Conservation (phyloP, 2,888 invertebrate species). For the Carpatolechia fugitivella region DNA sequence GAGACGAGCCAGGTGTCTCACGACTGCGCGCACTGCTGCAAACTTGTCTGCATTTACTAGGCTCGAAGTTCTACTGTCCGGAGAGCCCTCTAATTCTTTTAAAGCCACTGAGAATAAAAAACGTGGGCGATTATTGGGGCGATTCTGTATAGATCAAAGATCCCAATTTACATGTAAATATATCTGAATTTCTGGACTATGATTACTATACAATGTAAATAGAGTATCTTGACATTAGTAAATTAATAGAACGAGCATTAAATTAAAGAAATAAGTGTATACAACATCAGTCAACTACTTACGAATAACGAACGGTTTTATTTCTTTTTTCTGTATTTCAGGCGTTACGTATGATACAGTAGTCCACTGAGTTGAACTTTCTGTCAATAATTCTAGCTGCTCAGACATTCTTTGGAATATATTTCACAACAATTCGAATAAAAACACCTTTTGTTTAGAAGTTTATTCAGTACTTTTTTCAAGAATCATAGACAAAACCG, state of each 20-base stretch:
- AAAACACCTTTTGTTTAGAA: not conserved
- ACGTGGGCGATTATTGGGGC: not conserved
- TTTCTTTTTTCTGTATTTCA: constrained; percentile 68
- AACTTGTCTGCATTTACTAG: constrained; percentile 65
- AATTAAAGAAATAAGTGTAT: not conserved
- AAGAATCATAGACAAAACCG: not conserved
- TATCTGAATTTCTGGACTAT: too few relatives aligned
- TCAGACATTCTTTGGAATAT: constrained; percentile 22
- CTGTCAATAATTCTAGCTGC: constrained; percentile 65
- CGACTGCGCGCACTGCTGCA: constrained; percentile 60
- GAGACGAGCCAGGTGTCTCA: constrained; percentile 53
- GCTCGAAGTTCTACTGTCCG: constrained; percentile 61
- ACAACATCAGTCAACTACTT: constrained; percentile 30
- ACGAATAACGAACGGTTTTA: constrained; percentile 69
- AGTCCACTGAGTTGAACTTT: constrained; percentile 60
- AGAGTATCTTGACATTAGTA: too few relatives aligned
- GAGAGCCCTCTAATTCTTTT: constrained; percentile 66
- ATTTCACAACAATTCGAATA: not conserved
- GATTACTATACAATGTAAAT: too few relatives aligned
- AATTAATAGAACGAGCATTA: too few relatives aligned
- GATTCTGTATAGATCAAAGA: not conserved
- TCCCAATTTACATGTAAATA: too few relatives aligned
- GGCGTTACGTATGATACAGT: constrained; percentile 54
- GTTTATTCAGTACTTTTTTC: not conserved
- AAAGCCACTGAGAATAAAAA: constrained; percentile 50